A percentile compares a stretch with the other conserved stretches of the same genome.
Conservation (phyloP, 2,888 invertebrate genomes). For the Venustoraphidia nigricollis region DNA sequence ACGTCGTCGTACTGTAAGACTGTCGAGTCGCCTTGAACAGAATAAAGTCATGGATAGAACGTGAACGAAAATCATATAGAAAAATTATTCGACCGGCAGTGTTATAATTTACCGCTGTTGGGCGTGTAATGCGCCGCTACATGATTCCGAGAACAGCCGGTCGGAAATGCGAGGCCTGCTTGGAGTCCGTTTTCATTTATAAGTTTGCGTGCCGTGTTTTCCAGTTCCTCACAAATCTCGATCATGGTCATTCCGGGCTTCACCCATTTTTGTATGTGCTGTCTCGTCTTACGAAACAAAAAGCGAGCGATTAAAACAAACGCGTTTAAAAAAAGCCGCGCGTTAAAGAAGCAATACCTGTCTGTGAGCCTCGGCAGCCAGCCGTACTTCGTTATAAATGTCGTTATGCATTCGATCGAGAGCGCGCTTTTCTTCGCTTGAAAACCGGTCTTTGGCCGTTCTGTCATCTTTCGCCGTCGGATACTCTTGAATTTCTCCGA, state of each 20-base stretch:
- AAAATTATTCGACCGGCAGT: background rate
- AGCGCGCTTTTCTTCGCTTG: slow-evolving; percentile 76
- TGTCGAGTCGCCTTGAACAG: slow-evolving; percentile 60
- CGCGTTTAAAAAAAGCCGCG: background rate
- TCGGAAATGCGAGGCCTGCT: slow-evolving; percentile 91
- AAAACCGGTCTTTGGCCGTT: slow-evolving; percentile 73
- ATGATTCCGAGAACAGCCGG: slow-evolving; percentile 96
- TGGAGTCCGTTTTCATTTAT: slow-evolving; percentile 92
- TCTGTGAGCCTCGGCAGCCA: slow-evolving; percentile 96
- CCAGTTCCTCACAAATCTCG: slow-evolving; percentile 92
- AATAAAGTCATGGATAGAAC: background rate
- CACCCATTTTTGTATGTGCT: slow-evolving; percentile 84
- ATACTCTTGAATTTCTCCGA: slow-evolving; percentile 83
- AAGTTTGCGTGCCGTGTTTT: slow-evolving; percentile 76
- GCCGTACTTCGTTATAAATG: slow-evolving; percentile 85
- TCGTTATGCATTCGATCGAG: slow-evolving; percentile 83
- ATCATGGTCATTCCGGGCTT: slow-evolving; percentile 99
- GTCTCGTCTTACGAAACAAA: slow-evolving; percentile 50
- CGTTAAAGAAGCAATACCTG: slow-evolving; percentile 39
- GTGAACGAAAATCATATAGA: background rate
- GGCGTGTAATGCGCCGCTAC: slow-evolving; percentile 99
- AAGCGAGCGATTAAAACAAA: background rate
- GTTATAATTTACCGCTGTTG: slow-evolving; percentile 55
- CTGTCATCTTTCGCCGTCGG: slow-evolving; percentile 59
- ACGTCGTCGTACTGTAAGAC: slow-evolving; percentile 92